Conservation (phyloP, 2,888 invertebrate genomes). For the Podabrus alpinus region DNA sequence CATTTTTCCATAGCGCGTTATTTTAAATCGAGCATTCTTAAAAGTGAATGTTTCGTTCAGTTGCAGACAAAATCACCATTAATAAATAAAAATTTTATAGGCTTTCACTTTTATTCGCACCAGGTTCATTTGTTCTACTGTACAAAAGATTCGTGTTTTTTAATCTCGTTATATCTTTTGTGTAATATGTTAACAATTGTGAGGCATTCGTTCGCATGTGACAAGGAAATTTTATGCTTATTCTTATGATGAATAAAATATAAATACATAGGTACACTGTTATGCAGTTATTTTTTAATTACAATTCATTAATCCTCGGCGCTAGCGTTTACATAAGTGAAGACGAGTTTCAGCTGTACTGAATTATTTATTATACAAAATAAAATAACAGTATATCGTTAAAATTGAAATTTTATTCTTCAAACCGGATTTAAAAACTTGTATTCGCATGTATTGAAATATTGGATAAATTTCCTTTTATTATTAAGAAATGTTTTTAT, state of each 20-base stretch:
- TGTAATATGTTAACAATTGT: not conserved
- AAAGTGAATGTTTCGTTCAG: not conserved
- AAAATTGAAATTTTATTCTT: not conserved
- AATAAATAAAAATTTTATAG: not conserved
- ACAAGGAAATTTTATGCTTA: not conserved
- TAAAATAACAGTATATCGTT: not conserved
- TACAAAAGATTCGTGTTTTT: not conserved
- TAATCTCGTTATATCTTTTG: not conserved
- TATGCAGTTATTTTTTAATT: not conserved
- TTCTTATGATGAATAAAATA: too few species aligned
- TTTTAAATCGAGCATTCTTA: not conserved
- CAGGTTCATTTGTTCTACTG: not conserved
- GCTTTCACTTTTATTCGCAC: not conserved
- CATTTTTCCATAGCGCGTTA: not conserved
- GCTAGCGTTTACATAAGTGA: not conserved
- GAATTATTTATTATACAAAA: not conserved
- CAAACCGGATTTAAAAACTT: not conserved
- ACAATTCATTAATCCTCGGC: not conserved
- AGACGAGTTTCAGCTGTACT: not conserved
- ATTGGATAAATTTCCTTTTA: too few species aligned
- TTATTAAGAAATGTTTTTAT: too few species aligned
- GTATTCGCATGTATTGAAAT: not conserved
- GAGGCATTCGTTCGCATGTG: not conserved
- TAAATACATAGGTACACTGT: not conserved
- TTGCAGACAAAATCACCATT: not conserved